These are phyloP conservation scores for Heliconius hortense DNA, from an alignment of 2,888 invertebrate species.

Conservation along the genomic window DNA sequence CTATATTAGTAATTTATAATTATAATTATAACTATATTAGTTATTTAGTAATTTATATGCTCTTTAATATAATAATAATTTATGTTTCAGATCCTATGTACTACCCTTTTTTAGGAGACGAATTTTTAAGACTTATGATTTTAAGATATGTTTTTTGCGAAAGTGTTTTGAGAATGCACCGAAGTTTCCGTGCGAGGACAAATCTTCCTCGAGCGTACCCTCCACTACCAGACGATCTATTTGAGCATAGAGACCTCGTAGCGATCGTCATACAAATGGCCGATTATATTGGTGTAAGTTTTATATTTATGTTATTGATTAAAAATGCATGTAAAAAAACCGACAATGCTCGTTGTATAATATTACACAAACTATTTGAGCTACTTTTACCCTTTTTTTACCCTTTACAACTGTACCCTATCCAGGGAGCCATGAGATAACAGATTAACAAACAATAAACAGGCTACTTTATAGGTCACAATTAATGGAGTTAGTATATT, in stretches of 20 bases:
- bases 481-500: no score
- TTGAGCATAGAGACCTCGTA: constrained; percentile 91
- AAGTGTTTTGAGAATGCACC: constrained; percentile 93
- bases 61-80: not conserved
- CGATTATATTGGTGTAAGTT: constrained; percentile 88
- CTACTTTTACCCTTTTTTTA: no score
- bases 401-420: no score
- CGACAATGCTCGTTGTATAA: no score
- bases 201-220: constrained; percentile 94
- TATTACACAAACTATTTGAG: no score
- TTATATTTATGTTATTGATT: not conserved
- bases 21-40: no score
- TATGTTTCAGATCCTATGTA: constrained; percentile 83
- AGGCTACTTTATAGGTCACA: no score
- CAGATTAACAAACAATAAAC: no score
- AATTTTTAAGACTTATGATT: constrained; percentile 93
- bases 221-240: constrained; percentile 92
- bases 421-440: no score
- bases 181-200: constrained; percentile 91
- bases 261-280: constrained; percentile 92
- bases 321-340: no score
- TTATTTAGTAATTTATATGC: not conserved
- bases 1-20: no score
- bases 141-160: constrained; percentile 97
- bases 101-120: constrained; percentile 96